Base-by-base conservation (phyloP, 1,140 invertebrate genomes). In the Conus betulinus region DNA sequence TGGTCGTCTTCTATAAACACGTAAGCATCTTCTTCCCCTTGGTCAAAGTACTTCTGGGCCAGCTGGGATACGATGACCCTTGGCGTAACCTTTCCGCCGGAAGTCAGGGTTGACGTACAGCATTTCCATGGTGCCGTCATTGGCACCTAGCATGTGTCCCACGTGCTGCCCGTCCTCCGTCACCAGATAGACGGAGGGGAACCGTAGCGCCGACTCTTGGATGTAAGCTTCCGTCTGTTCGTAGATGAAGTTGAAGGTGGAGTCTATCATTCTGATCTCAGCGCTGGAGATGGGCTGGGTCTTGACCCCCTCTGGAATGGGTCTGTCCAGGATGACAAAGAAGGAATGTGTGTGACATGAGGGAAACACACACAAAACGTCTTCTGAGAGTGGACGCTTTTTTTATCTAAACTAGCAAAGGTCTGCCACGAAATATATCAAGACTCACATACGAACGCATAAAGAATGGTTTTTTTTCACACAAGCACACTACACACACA, bases 261-360 rank as follows among this genome's bases (percentile, higher is more conserved):
- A 60, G 53, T 25, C 25, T 8, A 87, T 76, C 5, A 27, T 27
- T 3, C 79, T 52, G 52, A 51, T 23, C 25, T 51, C 13, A 13
- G 71, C 67, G 3, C 23, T 51, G 8, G 63, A 23, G 13, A 85
- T 51, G 10, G 84, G 67, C 5, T 13, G 10, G 39, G 74, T 60
- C 71, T 74, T 85, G 63, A 85, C 74, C 20, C 84, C 84, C 25
- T 85, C 84, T 74, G 84, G 84, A 10, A 85, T 67, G 51, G 84
- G 84, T 39, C 84, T 85, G 25, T 74, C 25, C 15, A 74, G 20
- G 60, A 63, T 11, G 10, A 67, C 13, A 67, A 67, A 67, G 13
- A 67, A 67, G 60, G 20, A 23, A 67, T 67, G 11, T 67, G 60
- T 67, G 20, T 67, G 20, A 67, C 1, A 67, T 23, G 20, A 67